Evolutionary conservation across 1,140 invertebrate species (phyloP).

Genomic region (Gyrodactylus salaris): DNA sequence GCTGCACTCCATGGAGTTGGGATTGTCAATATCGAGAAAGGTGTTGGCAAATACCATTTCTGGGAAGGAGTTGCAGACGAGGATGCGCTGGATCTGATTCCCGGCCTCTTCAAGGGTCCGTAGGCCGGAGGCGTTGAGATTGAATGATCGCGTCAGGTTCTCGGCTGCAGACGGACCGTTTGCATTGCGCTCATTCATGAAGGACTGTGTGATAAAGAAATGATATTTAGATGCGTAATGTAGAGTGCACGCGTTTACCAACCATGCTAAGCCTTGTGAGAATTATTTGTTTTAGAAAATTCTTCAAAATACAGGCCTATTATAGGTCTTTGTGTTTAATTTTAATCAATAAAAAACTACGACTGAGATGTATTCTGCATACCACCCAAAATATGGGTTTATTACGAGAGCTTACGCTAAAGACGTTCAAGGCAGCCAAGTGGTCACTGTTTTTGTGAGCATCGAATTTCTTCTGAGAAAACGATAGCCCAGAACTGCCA

Average conservation of each 20-base stretch:
- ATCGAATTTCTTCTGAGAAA: constrained; percentile 27
- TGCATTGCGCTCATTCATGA: neutral
- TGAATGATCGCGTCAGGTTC: neutral
- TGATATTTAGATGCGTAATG: too few species aligned
- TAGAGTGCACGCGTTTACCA: too few species aligned
- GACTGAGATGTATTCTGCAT: neutral
- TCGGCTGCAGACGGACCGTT: constrained; percentile 31
- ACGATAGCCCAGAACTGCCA: constrained; percentile 15
- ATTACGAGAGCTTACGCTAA: constrained; percentile 24
- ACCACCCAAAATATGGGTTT: constrained; percentile 24
- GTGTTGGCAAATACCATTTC: constrained; percentile 48
- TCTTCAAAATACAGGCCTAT: too few species aligned
- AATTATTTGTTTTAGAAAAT: too few species aligned
- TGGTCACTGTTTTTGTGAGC: constrained; percentile 63
- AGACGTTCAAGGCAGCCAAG: constrained; percentile 62
- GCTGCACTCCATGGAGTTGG: constrained; percentile 8
- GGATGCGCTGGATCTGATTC: constrained; percentile 44
- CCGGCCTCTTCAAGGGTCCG: neutral
- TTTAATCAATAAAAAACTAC: neutral
- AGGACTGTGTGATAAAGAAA: neutral
- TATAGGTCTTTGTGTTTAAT: too few species aligned
- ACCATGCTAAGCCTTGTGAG: too few species aligned
- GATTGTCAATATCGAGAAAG: constrained; percentile 38
- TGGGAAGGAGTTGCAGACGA: constrained; percentile 49
- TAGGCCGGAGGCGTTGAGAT: neutral